Conservation (phyloP, 2,888 invertebrate genomes). For the Morpho achilles region DNA sequence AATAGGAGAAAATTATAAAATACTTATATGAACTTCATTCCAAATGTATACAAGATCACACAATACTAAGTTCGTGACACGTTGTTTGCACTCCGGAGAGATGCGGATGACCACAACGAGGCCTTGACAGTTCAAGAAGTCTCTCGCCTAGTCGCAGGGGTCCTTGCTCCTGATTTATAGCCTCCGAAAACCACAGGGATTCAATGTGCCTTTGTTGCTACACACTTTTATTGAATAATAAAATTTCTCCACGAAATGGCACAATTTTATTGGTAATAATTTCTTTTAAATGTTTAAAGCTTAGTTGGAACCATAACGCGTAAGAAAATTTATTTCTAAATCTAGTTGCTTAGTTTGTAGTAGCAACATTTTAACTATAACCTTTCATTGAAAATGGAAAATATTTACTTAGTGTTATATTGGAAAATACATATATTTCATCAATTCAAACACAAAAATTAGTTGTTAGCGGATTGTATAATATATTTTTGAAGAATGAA, state of each 20-base stretch:
- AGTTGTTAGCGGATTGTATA: no score
- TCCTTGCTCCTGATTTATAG: constrained; percentile 74
- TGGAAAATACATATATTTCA: no score
- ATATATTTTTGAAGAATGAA: no score
- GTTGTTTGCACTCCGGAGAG: constrained; percentile 49
- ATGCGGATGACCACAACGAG: constrained; percentile 61
- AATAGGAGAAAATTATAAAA: no score
- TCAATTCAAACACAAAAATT: no score
- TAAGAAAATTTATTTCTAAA: constrained; percentile 11
- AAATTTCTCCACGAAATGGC: constrained; percentile 72
- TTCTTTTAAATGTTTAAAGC: constrained; percentile 49
- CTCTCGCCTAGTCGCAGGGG: constrained; percentile 48
- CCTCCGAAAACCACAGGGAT: constrained; percentile 70
- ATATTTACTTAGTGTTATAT: no score
- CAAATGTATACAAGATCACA: background rate
- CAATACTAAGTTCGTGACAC: constrained; percentile 1
- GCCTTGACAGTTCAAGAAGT: constrained; percentile 75
- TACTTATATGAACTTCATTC: background rate
- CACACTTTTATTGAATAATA: constrained; percentile 75
- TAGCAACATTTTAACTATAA: background rate
- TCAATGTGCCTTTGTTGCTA: constrained; percentile 74
- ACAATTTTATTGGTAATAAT: constrained; percentile 73
- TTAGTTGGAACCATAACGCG: constrained; percentile 36
- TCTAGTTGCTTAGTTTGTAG: constrained; percentile 4
- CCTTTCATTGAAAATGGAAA: no score